Conservation (phyloP, 1,140 invertebrate genomes). For the Pachypsylla venusta region DNA sequence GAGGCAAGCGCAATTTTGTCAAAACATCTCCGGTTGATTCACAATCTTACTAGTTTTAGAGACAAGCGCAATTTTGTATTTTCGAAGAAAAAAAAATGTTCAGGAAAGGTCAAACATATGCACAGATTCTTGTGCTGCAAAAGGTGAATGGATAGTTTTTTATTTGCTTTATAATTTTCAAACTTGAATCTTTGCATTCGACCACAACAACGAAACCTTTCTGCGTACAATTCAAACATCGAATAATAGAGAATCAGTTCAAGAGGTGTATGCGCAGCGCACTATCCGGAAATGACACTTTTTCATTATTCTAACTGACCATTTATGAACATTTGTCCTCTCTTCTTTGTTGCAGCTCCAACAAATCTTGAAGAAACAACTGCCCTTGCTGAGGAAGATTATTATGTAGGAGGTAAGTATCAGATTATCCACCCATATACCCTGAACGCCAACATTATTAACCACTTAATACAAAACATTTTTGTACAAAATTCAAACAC, state of each 20-base stretch:
- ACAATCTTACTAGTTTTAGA: no score
- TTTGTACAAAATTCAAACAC: no score
- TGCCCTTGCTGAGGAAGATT: not conserved
- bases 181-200: not conserved
- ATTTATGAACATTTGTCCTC: not conserved
- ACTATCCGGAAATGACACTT: not conserved
- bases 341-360: not conserved
- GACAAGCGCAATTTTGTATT: no score
- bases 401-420: not conserved
- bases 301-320: not conserved
- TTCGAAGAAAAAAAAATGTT: no score
- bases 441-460: no score
- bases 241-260: not conserved
- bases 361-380: not conserved
- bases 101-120: no score
- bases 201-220: not conserved
- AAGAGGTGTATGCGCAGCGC: not conserved
- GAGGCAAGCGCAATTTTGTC: no score
- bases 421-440: no score
- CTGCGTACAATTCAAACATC: not conserved
- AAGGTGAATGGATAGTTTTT: no score
- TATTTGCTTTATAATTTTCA: not conserved
- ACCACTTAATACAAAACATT: no score
- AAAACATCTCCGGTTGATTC: no score
- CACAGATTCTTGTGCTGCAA: no score